Evolutionary conservation across 2,888 invertebrate species (phyloP), one percentile per base, ranked within the genome.

Genomic region (Napeogenes inachia): DNA sequence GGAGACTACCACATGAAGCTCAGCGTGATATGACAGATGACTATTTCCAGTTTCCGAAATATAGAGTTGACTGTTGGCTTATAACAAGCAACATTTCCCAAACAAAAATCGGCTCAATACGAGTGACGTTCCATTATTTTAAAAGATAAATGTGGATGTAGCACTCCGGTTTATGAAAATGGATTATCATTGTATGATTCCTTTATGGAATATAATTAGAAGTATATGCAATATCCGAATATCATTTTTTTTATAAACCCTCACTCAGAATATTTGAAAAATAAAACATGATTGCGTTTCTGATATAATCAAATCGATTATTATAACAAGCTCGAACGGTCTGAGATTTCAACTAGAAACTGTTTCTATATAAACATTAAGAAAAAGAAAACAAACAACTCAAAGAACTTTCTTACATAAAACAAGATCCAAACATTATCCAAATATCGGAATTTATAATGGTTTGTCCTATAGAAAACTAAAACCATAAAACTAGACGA

Each of bases 71-170:
- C 84, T 84, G 85, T 84, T 83, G 82, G 84, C 86, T 87, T 89
- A 87, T 86, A 85, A 87, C 77, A 79, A 83, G 79, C 77, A 80
- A 80, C 77, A 76, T 81, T 79, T 74, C 74, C 75, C 75, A 77
- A 78, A 81, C 78, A 79, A 79, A 81, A 84, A 82, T 83, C 81
- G 75, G 74, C 73, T 75, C 73, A 75, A 68, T 68, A 72, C 70
- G 72, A 76, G 76, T 82, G 87, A 86, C 85, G 78, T 84, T 79
- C 81, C 84, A 87, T 89, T 89, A 89, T 85, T 87, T 85, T 80
- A 78, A 76, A 79, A 83, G 82, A 85, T 81, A 82, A 85, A 87
- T 86, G 84, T 84, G 82, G 75, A 77, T 77, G 75, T 21, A 21
- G 21, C 56, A 53, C 60, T 63, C 64, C 57, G 63, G 63, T 62